These are phyloP conservation scores for Chrysopa pallens DNA, from an alignment of 1,140 invertebrate genomes.

Conservation along the genomic window DNA sequence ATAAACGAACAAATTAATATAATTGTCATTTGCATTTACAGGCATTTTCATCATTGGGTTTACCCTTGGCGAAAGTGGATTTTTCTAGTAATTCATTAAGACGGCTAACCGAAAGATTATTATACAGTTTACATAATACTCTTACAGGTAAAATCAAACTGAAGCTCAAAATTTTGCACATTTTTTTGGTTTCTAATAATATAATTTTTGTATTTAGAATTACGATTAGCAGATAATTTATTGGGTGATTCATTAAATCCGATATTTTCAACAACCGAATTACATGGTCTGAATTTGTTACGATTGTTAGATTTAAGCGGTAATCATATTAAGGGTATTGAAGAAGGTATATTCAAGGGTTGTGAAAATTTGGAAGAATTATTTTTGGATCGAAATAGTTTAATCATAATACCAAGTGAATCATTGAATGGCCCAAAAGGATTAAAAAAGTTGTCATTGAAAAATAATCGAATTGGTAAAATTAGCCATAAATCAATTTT, in stretches of 20 bases:
- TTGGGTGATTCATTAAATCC: constrained; percentile 78
- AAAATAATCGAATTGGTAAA: constrained; percentile 63
- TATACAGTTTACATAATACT: constrained; percentile 42
- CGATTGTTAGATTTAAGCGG: constrained; percentile 55
- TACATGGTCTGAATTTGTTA: constrained; percentile 55
- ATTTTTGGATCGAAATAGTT: constrained; percentile 59
- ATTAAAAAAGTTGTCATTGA: constrained; percentile 49
- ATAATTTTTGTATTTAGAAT: constrained; percentile 22
- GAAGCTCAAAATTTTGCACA: too few relatives aligned
- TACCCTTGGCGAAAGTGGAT: constrained; percentile 55
- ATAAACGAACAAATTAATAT: not conserved
- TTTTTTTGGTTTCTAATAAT: too few relatives aligned
- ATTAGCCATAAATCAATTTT: not conserved
- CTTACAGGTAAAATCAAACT: constrained; percentile 26
- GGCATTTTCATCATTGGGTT: constrained; percentile 35
- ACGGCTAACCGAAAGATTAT: constrained; percentile 56
- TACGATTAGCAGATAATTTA: constrained; percentile 60
- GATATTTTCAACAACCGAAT: constrained; percentile 70
- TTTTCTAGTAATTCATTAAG: constrained; percentile 65
- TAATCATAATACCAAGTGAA: constrained; percentile 49
- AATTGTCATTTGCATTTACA: constrained; percentile 11
- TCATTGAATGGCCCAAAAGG: constrained; percentile 60
- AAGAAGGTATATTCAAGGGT: constrained; percentile 70
- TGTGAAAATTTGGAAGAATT: constrained; percentile 60
- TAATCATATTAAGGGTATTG: constrained; percentile 60